Percentiles rank a stretch among this genome's conserved stretches.
Evolutionary conservation across 2,797 vertebrate genomes (phyloP).

Genomic region (Oceanodroma leucorhoa): DNA sequence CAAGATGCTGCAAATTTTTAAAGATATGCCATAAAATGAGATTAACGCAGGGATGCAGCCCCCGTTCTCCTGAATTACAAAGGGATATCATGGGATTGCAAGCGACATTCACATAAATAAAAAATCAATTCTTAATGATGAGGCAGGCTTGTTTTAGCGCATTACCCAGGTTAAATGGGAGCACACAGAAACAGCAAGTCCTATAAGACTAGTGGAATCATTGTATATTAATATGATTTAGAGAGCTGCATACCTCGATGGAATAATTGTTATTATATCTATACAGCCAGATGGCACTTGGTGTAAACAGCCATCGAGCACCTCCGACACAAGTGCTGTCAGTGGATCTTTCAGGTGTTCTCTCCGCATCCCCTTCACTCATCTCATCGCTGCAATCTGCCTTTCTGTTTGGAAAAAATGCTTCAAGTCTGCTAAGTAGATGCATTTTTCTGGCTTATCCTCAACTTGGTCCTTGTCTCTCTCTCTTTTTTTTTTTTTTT

Average conservation of each 20-base stretch:
- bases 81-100: constrained; percentile 72
- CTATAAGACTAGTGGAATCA: constrained; percentile 63
- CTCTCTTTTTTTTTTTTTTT: no score
- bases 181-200: constrained; percentile 68
- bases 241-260: constrained; percentile 68
- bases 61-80: constrained; percentile 61
- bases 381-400: constrained; percentile 35
- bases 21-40: constrained; percentile 68
- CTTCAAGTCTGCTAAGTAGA: not conserved
- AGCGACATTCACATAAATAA: constrained; percentile 76
- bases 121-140: constrained; percentile 81
- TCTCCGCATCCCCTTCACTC: constrained; percentile 20
- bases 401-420: not conserved
- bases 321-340: constrained; percentile 57
- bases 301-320: constrained; percentile 76
- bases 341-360: constrained; percentile 70
- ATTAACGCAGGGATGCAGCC: constrained; percentile 43
- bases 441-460: not conserved
- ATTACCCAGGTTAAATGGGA: constrained; percentile 80
- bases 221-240: constrained; percentile 80
- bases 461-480: not conserved
- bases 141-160: constrained; percentile 72
- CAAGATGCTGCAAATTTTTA: constrained; percentile 73
- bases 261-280: constrained; percentile 82
- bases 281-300: constrained; percentile 79